A percentile compares a stretch with the other conserved stretches of the same genome.
phyloP scores from a whole-genome alignment of 2,888 invertebrate genomes.

The Cheilosia impressa region DNA sequence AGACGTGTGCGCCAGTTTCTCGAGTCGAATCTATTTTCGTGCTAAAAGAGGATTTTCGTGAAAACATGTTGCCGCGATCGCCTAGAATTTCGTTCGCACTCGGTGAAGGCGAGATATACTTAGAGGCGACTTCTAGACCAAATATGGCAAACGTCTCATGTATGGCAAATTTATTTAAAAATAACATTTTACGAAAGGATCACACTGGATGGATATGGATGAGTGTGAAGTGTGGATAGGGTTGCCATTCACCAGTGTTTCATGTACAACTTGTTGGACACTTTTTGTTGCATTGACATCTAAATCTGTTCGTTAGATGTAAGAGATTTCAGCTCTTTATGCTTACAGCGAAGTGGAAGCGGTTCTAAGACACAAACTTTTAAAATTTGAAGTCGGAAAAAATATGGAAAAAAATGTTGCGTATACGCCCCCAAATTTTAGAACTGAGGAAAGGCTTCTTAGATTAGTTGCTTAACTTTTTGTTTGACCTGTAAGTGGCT shows the following conservation, averaged over 20 bases:
- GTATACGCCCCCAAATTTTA: too few species aligned
- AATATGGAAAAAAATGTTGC: too few species aligned
- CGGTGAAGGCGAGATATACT: slow-evolving; percentile 9
- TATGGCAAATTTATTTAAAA: slow-evolving; percentile 68
- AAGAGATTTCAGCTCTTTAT: too few species aligned
- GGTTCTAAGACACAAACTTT: too few species aligned
- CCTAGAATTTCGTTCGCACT: slow-evolving; percentile 53
- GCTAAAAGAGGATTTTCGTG: slow-evolving; percentile 36
- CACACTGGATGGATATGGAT: slow-evolving; percentile 17
- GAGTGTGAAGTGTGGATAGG: slow-evolving; percentile 31
- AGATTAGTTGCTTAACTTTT: too few species aligned
- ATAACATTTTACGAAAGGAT: slow-evolving; percentile 43
- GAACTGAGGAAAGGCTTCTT: too few species aligned
- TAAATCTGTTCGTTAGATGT: too few species aligned
- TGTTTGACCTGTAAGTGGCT: too few species aligned
- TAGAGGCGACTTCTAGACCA: slow-evolving; percentile 50
- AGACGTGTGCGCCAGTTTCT: slow-evolving; percentile 52
- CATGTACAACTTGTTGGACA: slow-evolving; percentile 17
- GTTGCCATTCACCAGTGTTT: slow-evolving; percentile 22
- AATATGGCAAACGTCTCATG: slow-evolving; percentile 61
- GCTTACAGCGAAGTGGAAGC: too few species aligned
- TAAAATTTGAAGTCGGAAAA: too few species aligned
- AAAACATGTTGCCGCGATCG: slow-evolving; percentile 20
- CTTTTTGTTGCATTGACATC: too few species aligned
- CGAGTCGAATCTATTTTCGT: slow-evolving; percentile 53